These are phyloP conservation scores for Calycopis cecrops DNA, from an alignment of 1,140 invertebrate genomes.

Conservation along the genomic window DNA sequence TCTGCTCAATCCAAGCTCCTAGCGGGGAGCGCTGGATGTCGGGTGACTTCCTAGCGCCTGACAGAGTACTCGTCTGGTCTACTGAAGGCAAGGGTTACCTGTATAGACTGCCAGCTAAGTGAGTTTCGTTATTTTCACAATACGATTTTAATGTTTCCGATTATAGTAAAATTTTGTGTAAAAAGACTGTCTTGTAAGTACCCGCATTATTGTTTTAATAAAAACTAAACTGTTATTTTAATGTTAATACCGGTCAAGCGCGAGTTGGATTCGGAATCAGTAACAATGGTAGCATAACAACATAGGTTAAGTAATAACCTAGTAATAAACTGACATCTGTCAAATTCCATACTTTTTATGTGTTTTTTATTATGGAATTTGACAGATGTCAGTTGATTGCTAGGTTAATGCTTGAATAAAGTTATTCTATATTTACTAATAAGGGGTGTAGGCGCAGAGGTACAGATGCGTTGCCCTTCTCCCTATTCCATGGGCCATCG, in stretches of 20 bases:
- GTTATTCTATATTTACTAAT: no score
- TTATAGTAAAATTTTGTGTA: not conserved
- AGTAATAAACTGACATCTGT: no score
- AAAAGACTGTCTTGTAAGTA: not conserved
- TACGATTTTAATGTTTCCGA: conserved; percentile 1
- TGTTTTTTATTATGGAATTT: no score
- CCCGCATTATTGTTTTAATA: not conserved
- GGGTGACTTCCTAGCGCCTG: conserved; percentile 93
- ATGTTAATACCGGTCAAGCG: not conserved
- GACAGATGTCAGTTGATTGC: no score
- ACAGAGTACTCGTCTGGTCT: conserved; percentile 94
- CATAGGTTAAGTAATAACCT: no score
- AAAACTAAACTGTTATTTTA: not conserved
- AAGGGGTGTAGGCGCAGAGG: no score
- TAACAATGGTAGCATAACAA: no score
- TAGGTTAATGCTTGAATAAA: no score
- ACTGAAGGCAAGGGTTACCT: conserved; percentile 96
- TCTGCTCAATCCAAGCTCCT: conserved; percentile 91
- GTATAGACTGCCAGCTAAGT: conserved; percentile 96
- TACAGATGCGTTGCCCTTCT: no score
- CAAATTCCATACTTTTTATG: no score
- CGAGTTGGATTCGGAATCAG: no score
- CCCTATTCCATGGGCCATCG: no score
- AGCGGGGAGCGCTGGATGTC: conserved; percentile 94
- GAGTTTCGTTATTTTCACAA: conserved; percentile 61